Percentiles rank a stretch among this genome's conserved stretches.
Evolutionary conservation across 2,888 invertebrate species (phyloP).

Genomic region (Mesoligia furuncula): DNA sequence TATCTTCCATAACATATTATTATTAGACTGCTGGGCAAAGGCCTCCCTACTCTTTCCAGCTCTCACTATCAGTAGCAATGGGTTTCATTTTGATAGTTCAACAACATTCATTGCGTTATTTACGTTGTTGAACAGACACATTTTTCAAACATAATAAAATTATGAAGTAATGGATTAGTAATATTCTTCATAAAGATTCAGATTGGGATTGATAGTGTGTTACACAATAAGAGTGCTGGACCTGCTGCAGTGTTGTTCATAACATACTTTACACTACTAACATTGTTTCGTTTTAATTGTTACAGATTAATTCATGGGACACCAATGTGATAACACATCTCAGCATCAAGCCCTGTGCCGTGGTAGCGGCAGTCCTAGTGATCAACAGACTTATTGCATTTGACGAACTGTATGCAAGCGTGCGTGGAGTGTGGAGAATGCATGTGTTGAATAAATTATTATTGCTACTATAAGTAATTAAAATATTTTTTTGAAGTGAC

Average conservation of each 20-base stretch:
- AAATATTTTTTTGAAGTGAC: conserved; percentile 80
- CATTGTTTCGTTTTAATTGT: conserved; percentile 26
- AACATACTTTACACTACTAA: not conserved
- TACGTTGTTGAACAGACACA: no score
- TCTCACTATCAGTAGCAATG: no score
- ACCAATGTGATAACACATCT: conserved; percentile 66
- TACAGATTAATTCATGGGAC: conserved; percentile 68
- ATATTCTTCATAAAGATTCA: no score
- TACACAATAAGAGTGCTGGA: no score
- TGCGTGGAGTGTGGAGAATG: conserved; percentile 70
- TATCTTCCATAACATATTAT: no score
- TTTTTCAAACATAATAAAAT: no score
- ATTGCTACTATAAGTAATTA: conserved; percentile 84
- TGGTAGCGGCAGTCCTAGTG: conserved; percentile 63
- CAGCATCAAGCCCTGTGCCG: conserved; percentile 43
- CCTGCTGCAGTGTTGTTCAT: not conserved
- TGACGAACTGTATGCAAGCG: conserved; percentile 70
- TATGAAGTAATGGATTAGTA: no score
- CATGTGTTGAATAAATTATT: conserved; percentile 84
- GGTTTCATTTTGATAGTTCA: not conserved
- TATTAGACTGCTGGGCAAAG: not conserved
- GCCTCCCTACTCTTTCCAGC: not conserved
- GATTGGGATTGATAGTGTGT: no score
- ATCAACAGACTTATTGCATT: conserved; percentile 73
- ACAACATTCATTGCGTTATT: not conserved